Evolutionary conservation across 2,113 vertebrate species (phyloP), one percentile per base, ranked within the genome.

Genomic region (Podiceps cristatus): DNA sequence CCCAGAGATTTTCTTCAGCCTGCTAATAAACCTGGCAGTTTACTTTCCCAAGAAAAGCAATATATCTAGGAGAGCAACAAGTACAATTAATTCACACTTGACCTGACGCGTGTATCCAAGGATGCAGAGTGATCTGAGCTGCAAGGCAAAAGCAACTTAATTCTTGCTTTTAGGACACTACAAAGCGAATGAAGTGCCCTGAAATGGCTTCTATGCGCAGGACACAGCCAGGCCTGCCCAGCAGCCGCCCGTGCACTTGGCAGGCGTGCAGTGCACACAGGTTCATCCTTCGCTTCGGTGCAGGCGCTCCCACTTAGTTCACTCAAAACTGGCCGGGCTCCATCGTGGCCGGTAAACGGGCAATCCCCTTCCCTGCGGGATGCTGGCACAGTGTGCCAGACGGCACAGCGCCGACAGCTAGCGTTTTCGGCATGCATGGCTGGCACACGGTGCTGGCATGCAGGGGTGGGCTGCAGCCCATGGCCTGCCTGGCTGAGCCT

Each of bases 261-360:
- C 64, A 37, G 44, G 42, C 5, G 0, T 5, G 63, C 35, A 27
- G 13, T 2, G 11, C 74, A 47, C 52, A 14, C 0, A 15, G 75
- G 19, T 49, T 86, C 63, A 25, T 50, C 58, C 83, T 83, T 53
- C 0, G 0, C 59, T 84, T 86, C 2, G 3, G 20, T 58, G 28
- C 0, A 0, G 62, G 59, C 0, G 1, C 52, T 92, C 52, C 22
- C 16, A 9, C 31, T 75, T 18, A 11, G 37, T 6, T 62, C 50
- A 8, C 53, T 86, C 52, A 28, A 22, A 90, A 55, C 56, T 78
- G 66, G 18, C 13, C 5, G 2, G 28, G 53, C 27, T 94, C 62
- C 44, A 27, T n/a, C 0, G 0, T 10, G 44, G 58, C 74, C 0
- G 0, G 9, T n/a, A 53, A 85, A 71, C 24, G 3, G 2, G 20